phyloP scores from a whole-genome alignment of 2,113 vertebrate genomes.

The Speoplatyrhinus poulsoni region DNA sequence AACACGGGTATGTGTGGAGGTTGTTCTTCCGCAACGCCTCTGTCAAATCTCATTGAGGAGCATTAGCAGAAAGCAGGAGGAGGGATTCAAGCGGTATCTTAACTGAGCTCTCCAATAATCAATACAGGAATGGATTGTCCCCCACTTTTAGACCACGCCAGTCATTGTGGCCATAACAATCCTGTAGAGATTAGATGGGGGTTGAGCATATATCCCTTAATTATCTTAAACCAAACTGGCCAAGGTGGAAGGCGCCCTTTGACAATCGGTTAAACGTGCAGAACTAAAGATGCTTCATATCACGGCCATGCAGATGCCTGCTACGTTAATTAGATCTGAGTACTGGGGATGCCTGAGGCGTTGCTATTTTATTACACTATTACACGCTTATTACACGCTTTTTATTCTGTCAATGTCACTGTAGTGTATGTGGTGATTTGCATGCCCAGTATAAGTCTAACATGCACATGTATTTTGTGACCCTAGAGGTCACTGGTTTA shows the following conservation, averaged over 20 bases:
- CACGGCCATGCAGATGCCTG: background rate
- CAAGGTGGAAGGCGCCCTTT: conserved; percentile 7
- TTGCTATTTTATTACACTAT: background rate
- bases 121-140: conserved; percentile 15
- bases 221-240: conserved; percentile 1
- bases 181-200: background rate
- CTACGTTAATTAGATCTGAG: conserved; percentile 10
- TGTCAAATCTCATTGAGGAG: conserved; percentile 44
- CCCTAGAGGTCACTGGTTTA: too few relatives aligned
- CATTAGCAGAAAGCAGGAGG: conserved; percentile 21
- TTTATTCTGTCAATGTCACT: too few relatives aligned
- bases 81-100: background rate
- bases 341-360: conserved; percentile 4
- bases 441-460: too few relatives aligned
- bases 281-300: conserved; percentile 16
- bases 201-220: conserved; percentile 20
- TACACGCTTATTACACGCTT: too few relatives aligned
- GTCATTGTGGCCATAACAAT: background rate
- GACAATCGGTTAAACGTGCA: background rate
- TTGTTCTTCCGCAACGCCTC: conserved; percentile 41
- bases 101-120: conserved; percentile 32
- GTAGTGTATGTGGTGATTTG: too few relatives aligned
- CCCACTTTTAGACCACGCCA: conserved; percentile 6
- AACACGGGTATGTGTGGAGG: conserved; percentile 38
- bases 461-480: too few relatives aligned